phyloP scores from a whole-genome alignment of 1,140 invertebrate genomes.

The Drosophila aff. region DNA sequence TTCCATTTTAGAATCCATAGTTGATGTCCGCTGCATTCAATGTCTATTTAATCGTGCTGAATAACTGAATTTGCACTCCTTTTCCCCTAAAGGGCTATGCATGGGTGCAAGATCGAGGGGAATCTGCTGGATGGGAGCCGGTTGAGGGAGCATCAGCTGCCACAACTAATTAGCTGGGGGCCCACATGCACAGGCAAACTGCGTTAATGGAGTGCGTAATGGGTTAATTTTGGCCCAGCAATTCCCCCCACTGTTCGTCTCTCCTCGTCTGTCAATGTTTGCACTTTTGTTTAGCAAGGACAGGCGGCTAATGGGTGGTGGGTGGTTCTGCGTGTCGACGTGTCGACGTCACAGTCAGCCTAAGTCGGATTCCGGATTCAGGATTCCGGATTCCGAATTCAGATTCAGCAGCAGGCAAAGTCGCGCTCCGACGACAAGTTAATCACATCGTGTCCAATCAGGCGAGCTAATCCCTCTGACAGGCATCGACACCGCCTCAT shows the following conservation, averaged over 20 bases:
- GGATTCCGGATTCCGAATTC: constrained; percentile 25
- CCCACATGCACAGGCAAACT: constrained; percentile 71
- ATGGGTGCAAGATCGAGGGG: constrained; percentile 6
- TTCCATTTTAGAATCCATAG: not conserved
- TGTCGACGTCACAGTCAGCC: constrained; percentile 49
- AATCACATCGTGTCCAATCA: constrained; percentile 82
- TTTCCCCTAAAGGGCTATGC: not conserved
- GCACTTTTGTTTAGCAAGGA: constrained; percentile 53
- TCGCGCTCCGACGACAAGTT: constrained; percentile 66
- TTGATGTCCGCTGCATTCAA: constrained; percentile 35
- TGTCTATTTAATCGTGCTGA: constrained; percentile 61
- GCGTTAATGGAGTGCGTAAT: constrained; percentile 80
- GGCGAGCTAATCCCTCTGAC: constrained; percentile 68
- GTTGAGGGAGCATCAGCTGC: constrained; percentile 56
- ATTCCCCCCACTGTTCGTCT: constrained; percentile 8
- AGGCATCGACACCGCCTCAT: constrained; percentile 27
- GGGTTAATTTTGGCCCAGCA: constrained; percentile 70
- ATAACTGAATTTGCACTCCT: constrained; percentile 64
- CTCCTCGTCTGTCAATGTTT: constrained; percentile 46
- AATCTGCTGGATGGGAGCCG: not conserved
- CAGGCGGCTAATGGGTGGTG: constrained; percentile 7
- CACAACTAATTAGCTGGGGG: constrained; percentile 71
- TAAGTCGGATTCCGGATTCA: constrained; percentile 11
- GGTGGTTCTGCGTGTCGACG: constrained; percentile 25
- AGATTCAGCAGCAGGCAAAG: constrained; percentile 31